phyloP scores from a whole-genome alignment of 2,888 invertebrate species.

The Pegoplata infirma region DNA sequence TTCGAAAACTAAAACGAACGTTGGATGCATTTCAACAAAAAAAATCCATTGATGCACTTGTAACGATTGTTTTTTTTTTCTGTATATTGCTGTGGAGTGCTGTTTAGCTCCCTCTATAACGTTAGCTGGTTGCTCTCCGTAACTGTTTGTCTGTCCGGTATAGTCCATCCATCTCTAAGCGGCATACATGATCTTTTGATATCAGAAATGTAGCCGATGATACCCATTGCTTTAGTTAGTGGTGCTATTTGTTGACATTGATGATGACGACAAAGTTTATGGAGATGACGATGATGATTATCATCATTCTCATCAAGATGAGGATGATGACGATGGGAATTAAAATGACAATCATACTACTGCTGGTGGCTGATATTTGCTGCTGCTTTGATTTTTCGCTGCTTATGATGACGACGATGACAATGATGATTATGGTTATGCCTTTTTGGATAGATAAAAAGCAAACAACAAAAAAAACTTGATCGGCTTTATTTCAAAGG shows the following conservation, averaged over 20 bases:
- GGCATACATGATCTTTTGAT: conserved; percentile 62
- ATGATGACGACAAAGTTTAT: conserved; percentile 59
- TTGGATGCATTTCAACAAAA: conserved; percentile 34
- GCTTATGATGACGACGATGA: conserved; percentile 22
- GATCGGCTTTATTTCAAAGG: conserved; percentile 60
- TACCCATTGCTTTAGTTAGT: conserved; percentile 60
- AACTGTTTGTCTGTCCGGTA: conserved; percentile 16
- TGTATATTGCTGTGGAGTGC: background rate
- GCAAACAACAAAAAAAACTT: conserved; percentile 52
- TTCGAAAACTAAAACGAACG: background rate
- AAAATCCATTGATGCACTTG: conserved; percentile 48
- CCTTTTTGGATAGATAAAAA: conserved; percentile 69
- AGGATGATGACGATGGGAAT: conserved; percentile 29
- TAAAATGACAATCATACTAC: conserved; percentile 45
- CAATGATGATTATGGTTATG: conserved; percentile 54
- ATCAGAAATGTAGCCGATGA: conserved; percentile 61
- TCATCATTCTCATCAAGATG: background rate
- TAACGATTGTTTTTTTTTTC: conserved; percentile 44
- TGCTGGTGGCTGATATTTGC: conserved; percentile 47
- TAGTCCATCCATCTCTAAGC: conserved; percentile 46
- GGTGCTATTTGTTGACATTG: conserved; percentile 63
- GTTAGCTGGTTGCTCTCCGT: conserved; percentile 13
- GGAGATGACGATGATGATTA: too few relatives aligned
- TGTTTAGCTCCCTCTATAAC: conserved; percentile 44
- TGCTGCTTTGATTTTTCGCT: conserved; percentile 14